Base-by-base conservation (phyloP, 2,113 vertebrate genomes). In the Labeo catla region DNA sequence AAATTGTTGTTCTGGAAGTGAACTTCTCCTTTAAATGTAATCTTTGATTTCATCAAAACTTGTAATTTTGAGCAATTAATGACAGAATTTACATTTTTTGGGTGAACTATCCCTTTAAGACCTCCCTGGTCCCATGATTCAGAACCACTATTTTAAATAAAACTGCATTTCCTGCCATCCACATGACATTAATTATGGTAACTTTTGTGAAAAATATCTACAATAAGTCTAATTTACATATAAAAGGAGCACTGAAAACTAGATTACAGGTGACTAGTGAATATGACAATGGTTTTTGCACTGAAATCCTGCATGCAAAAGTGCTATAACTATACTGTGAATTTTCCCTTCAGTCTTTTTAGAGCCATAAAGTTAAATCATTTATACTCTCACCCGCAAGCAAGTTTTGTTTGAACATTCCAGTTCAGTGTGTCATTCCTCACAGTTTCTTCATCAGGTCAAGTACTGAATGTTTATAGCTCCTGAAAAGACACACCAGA, bases 381-480 rank as follows among this genome's bases (percentile, higher is more conserved):
- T 50, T 76, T 76, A 49, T 19, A 10, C 4, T 23, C 45, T 49
- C 5, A 49, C 23, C 9, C 4, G 19, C 76, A 36, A 39, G 23
- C 3, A 7, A 12, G 1, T 9, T 43, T 13, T 15, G 12, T 16
- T 80, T 80, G 3, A 39, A 15, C 21, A 43, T 63, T 80, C 39
- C 39, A 80, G 21, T 6, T 80, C 15, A 65, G 1, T 45, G n/a
- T 23, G 36, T 39, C 21, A 6, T 47, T 63, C 21, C 39, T 81
- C 57, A 63, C 39, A 15, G 78, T 65, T 8, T 76, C 21, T 52
- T 47, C 12, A 52, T 52, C 11, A 16, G 12, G 12, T 76, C 57
- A 63, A 47, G 78, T 81, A 57, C 57, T 63, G 28, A 59, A 34
- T 61, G 34, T 79, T 59, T 79, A 34, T 54, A 39, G 52, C 19